Percentiles rank a stretch among this genome's conserved stretches.
phyloP scores from a whole-genome alignment of 2,888 invertebrate genomes.

The Cryptosula pallasiana region DNA sequence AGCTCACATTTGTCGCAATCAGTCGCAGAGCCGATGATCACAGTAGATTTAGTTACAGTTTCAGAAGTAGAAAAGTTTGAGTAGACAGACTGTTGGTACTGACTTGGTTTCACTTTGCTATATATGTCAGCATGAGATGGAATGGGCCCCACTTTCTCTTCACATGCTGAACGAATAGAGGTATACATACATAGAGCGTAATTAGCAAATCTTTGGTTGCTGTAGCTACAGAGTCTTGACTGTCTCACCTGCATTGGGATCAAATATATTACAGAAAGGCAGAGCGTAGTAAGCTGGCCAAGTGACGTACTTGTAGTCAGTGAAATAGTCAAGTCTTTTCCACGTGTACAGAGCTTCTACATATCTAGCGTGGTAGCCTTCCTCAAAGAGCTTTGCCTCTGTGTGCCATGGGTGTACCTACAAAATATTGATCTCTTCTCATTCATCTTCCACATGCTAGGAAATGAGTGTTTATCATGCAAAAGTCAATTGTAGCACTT shows the following conservation, averaged over 20 bases:
- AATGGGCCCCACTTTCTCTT: neutral
- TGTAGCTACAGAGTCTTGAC: too few species aligned
- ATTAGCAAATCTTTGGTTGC: too few species aligned
- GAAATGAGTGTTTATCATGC: too few species aligned
- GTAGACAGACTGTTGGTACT: neutral
- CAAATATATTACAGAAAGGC: slow-evolving; percentile 10
- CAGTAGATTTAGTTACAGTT: neutral
- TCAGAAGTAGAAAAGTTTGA: neutral
- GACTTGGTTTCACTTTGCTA: neutral
- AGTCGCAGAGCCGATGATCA: neutral
- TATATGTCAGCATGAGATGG: neutral
- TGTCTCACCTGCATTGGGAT: neutral
- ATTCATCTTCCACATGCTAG: too few species aligned
- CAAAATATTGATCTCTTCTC: too few species aligned
- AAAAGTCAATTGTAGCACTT: too few species aligned
- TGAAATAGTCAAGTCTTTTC: neutral
- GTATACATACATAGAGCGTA: neutral
- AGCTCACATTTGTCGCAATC: neutral
- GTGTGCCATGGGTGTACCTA: slow-evolving; percentile 20
- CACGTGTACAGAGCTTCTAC: neutral
- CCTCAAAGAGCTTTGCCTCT: neutral
- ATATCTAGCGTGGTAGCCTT: slow-evolving; percentile 11
- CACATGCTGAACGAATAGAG: neutral
- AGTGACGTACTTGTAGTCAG: slow-evolving; percentile 1
- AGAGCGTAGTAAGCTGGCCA: slow-evolving; percentile 18